Conservation (phyloP, 2,797 vertebrate genomes). For the Orientallactaga sibirica region DNA sequence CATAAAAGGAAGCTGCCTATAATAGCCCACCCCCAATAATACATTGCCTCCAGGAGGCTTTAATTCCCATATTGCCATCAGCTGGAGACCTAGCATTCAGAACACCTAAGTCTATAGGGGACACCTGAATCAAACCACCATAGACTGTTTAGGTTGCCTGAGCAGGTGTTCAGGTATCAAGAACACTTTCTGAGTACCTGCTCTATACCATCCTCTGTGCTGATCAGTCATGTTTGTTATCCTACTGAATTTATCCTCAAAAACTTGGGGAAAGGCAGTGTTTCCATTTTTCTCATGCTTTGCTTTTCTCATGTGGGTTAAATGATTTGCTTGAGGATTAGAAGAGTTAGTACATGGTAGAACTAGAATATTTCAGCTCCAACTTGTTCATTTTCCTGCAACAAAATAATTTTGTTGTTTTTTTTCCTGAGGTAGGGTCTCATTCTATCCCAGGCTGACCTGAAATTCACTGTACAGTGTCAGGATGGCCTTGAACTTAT, state of each 20-base stretch:
- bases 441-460: too few species aligned
- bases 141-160: background rate
- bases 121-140: too few species aligned
- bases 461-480: too few species aligned
- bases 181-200: background rate
- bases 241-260: background rate
- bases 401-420: background rate
- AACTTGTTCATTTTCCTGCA: constrained; percentile 33
- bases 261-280: background rate
- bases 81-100: too few species aligned
- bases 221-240: background rate
- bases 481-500: too few species aligned
- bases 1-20: too few species aligned
- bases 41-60: too few species aligned
- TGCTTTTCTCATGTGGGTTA: background rate
- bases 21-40: too few species aligned
- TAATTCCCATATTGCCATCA: too few species aligned
- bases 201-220: background rate
- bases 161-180: background rate
- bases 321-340: background rate
- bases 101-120: too few species aligned
- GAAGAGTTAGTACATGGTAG: constrained; percentile 16
- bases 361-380: background rate
- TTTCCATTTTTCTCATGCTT: background rate
- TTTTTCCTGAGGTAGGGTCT: too few species aligned